Evolutionary conservation across 1,140 invertebrate species (phyloP).

Genomic region (Bombus cullumanus): DNA sequence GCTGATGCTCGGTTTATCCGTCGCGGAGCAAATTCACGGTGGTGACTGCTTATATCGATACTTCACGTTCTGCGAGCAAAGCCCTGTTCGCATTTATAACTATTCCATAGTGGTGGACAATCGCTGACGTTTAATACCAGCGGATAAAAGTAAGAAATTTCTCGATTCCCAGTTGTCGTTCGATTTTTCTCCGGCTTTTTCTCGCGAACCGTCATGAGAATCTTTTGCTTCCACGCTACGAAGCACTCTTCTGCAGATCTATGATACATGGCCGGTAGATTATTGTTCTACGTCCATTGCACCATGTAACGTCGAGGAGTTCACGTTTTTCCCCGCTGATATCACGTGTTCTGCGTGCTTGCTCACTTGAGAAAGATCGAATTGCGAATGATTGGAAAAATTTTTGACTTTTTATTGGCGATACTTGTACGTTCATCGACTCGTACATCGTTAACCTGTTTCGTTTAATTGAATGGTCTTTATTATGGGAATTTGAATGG

Average conservation of each 20-base stretch:
- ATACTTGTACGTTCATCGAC: background rate
- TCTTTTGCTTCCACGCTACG: background rate
- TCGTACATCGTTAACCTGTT: background rate
- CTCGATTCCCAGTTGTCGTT: background rate
- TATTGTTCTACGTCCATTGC: constrained; percentile 38
- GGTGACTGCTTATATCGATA: constrained; percentile 19
- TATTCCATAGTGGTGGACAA: constrained; percentile 2
- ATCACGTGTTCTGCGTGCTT: background rate
- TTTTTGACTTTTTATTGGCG: background rate
- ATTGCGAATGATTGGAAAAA: background rate
- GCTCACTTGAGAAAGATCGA: background rate
- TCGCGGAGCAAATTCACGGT: constrained; percentile 38
- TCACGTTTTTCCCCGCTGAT: background rate
- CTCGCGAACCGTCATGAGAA: background rate
- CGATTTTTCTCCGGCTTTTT: background rate
- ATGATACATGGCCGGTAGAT: constrained; percentile 39
- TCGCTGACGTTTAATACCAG: constrained; percentile 48
- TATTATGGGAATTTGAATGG: background rate
- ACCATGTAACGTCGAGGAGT: constrained; percentile 6
- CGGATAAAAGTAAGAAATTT: constrained; percentile 48
- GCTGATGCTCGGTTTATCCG: constrained; percentile 34
- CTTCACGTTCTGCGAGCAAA: constrained; percentile 17
- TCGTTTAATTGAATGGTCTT: background rate
- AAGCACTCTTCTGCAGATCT: background rate
- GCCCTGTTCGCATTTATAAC: constrained; percentile 47